Percentiles rank a stretch among this genome's conserved stretches.
phyloP scores from a whole-genome alignment of 2,113 vertebrate species.

The Butastur rufipennis region DNA sequence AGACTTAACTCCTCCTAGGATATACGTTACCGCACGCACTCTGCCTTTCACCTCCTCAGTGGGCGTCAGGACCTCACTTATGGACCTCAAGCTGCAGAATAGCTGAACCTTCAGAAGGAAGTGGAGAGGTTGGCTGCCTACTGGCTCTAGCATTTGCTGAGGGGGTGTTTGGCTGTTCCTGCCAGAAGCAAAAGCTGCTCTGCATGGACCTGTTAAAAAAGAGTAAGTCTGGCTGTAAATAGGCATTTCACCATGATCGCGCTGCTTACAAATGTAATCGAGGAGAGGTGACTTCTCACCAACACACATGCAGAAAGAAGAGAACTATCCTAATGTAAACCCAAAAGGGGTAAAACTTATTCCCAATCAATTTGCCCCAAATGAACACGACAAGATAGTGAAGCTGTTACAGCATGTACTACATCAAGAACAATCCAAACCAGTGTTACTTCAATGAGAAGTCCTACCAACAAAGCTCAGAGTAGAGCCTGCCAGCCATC shows the following conservation, averaged over 20 bases:
- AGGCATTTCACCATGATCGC: neutral
- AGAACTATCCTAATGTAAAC: neutral
- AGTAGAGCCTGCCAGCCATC: neutral
- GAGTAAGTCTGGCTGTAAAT: constrained; percentile 30
- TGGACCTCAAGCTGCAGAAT: neutral
- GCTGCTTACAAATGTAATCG: neutral
- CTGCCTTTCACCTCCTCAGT: constrained; percentile 18
- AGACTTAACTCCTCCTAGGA: neutral
- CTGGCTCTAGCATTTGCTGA: neutral
- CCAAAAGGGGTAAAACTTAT: neutral
- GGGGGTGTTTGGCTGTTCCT: constrained; percentile 1
- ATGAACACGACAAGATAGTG: fast-evolving
- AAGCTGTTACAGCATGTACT: neutral
- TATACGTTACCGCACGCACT: neutral
- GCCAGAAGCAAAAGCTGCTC: constrained; percentile 40
- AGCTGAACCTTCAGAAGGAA: neutral
- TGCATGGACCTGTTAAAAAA: constrained; percentile 38
- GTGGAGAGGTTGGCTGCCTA: constrained; percentile 11
- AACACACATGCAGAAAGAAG: neutral
- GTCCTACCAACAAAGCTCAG: neutral
- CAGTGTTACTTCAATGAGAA: neutral
- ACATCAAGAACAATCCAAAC: neutral
- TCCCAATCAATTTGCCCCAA: neutral
- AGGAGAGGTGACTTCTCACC: neutral
- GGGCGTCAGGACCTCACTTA: neutral